Base-by-base conservation (phyloP, 2,797 vertebrate genomes). In the Limnodromus scolopaceus region DNA sequence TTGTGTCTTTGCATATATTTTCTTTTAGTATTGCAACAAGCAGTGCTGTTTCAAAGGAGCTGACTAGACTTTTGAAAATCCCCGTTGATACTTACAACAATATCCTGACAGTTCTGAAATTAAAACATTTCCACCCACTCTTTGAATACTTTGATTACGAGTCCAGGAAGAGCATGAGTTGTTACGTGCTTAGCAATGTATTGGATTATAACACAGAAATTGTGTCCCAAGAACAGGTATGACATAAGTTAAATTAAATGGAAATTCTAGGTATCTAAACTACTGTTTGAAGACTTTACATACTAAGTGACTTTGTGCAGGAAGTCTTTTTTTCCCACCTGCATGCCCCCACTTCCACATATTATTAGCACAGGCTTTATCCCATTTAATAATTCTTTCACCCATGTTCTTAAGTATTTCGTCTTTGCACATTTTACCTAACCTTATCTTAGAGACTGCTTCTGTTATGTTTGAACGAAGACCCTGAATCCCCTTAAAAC, bases 81-180 rank as follows among this genome's bases (percentile, higher is more conserved):
- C 99, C 99, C 0, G 99, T 99, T 93, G 99, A 99, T 78, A 99
- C 99, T 63, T 99, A 99, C 97, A 99, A 99, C 98, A 99, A 99
- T 93, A 98, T 99, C 84, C 98, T 99, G 93, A 99, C 99, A 1
- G 99, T 99, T 85, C 98, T 99, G 97, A 99, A 99, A 94, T 98
- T 99, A 89, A 99, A 99, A 87, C 99, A 99, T 92, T 99, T 99
- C 97, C 99, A 99, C 4, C 99, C 99, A 0, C 99, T 99, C 70
- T 99, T 99, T 32, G 99, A 99, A 92, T 99, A 99, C 97, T 99
- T 99, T 11, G 99, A 99, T 98, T 99, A 99, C 0, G 99, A 99
- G 94, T 99, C 99, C 5, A 98, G 99, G 96, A 99, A 99, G 96
- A 99, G 98, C 98, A 99, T 99, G 99, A 99, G 99, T 90, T 99